A percentile compares a stretch with the other conserved stretches of the same genome.
Evolutionary conservation across 2,113 vertebrate genomes (phyloP).

Genomic region (Calonectris borealis): DNA sequence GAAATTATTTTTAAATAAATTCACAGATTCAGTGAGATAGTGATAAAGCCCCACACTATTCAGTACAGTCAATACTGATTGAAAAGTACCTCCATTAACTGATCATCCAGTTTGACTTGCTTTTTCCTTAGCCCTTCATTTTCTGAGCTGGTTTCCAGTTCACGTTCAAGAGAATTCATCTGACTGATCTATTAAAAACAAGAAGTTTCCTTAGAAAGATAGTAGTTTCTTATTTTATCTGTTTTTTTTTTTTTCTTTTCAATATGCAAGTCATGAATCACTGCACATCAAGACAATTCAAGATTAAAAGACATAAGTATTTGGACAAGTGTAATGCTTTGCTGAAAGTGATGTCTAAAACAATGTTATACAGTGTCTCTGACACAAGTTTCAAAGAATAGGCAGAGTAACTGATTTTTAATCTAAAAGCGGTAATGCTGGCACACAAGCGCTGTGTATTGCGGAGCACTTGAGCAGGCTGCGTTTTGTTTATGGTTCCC

Average conservation of each 20-base stretch:
- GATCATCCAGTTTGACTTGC: constrained; percentile 83
- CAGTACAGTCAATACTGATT: background rate
- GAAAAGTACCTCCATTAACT: constrained; percentile 82
- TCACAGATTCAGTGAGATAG: background rate
- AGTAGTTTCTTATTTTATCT: background rate
- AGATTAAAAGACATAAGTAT: background rate
- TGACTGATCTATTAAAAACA: constrained; percentile 75
- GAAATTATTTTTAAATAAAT: background rate
- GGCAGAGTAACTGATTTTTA: background rate
- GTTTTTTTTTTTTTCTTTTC: background rate
- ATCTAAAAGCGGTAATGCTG: background rate
- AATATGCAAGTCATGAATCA: background rate
- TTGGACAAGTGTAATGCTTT: background rate
- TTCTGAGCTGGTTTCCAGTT: constrained; percentile 82
- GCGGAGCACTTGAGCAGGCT: background rate
- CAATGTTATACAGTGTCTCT: background rate
- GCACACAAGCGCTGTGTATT: background rate
- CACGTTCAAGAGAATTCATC: constrained; percentile 73
- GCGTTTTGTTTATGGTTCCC: background rate
- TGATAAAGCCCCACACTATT: background rate
- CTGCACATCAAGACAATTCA: background rate
- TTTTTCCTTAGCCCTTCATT: constrained; percentile 84
- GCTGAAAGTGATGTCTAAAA: background rate
- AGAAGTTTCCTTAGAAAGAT: background rate
- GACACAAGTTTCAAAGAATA: background rate